Base-by-base conservation (phyloP, 2,113 vertebrate species). In the Bufo gargarizans region DNA sequence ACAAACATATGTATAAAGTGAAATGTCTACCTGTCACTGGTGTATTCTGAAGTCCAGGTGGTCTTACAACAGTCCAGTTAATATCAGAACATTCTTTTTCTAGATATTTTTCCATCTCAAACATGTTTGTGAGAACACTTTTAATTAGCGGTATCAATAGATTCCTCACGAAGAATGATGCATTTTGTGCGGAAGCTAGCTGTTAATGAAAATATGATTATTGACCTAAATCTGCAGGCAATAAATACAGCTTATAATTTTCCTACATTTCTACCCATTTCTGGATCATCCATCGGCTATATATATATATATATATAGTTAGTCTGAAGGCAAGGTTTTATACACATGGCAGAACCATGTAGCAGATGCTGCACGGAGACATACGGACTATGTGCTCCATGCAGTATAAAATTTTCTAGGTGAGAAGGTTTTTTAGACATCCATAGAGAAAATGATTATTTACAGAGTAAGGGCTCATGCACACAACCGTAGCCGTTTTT, bases 41-140 rank as follows among this genome's bases (percentile, higher is more conserved):
- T 86, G 89, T 91, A 91, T 95, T 96, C 89, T 92, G 92, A 10
- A 96, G 94, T 16, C 94, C 95, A 0, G 96, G 94, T 0, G 95
- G 95, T 10, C 95, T 92, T 16, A 96, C 94, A 45, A 96, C 93
- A 4, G 95, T 96, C 95, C 95, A 96, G 91, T 91, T 93, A 76
- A 96, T 90, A 91, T 96, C 94, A 13, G 92, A 89, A 0, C 90
- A 91, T 59, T 91, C 92, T 69, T 93, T 91, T 77, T 91, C 87
- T 77, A 96, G 90, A 86, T 92, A 90, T 69, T 90, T 83, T 90
- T 96, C 95, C 96, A 96, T 96, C 88, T 96, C 93, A 17, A 92
- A 86, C 96, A 96, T 96, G 92, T 96, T 95, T 86, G 16, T 93
- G 80, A 96, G 93, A 72, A 96, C 89, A 22, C 92, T 95, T 84